A percentile compares a stretch with the other conserved stretches of the same genome.
phyloP scores from a whole-genome alignment of 2,888 invertebrate species.

The Torymus auratus region DNA sequence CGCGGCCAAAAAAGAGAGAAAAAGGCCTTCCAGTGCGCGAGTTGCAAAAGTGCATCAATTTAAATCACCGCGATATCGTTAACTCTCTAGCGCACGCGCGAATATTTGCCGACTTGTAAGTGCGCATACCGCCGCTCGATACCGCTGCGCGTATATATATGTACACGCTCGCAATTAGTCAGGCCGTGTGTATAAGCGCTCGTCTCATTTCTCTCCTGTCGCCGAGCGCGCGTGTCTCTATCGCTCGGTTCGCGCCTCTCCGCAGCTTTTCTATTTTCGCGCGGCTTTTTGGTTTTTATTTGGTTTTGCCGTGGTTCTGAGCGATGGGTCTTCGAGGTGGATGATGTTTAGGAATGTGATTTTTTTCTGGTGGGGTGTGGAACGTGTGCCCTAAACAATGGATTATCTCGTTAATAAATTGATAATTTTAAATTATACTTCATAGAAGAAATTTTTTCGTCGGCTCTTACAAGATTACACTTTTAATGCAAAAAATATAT shows the following conservation, averaged over 20 bases:
- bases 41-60: conserved; percentile 31
- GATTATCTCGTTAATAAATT: no score
- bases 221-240: background rate
- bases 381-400: no score
- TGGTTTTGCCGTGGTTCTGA: no score
- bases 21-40: background rate
- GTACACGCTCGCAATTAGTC: conserved; percentile 50
- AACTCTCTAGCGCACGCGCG: conserved; percentile 2
- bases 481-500: no score
- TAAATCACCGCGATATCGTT: conserved; percentile 44
- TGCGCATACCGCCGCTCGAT: conserved; percentile 35
- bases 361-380: no score
- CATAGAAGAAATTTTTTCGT: no score
- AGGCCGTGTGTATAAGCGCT: conserved; percentile 17
- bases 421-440: no score
- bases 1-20: background rate
- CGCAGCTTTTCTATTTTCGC: no score
- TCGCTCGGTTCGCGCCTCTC: background rate
- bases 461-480: no score
- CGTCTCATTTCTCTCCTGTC: conserved; percentile 47
- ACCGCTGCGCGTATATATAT: background rate
- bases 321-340: no score
- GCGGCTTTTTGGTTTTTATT: no score
- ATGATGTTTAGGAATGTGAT: no score
- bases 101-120: conserved; percentile 39